Percentiles rank a stretch among this genome's conserved stretches.
These are phyloP conservation scores for Vanacampus margaritifer DNA, from an alignment of 2,113 vertebrate species.

Conservation along the genomic window DNA sequence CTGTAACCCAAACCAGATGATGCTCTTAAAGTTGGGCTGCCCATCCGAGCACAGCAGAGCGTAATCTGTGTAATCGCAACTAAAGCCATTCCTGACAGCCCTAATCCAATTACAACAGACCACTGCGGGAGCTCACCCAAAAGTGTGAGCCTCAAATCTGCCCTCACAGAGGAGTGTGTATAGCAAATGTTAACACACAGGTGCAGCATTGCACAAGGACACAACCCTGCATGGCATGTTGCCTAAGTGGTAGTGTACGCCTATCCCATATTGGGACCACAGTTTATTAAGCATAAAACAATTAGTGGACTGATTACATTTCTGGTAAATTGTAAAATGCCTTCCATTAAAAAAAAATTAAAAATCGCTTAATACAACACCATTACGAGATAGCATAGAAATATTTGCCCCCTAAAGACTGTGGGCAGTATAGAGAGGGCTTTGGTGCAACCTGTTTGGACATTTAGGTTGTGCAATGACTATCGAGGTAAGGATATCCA, in stretches of 20 bases:
- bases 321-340: not conserved
- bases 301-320: not conserved
- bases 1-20: conserved; percentile 43
- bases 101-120: conserved; percentile 65
- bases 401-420: too few species aligned
- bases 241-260: not conserved
- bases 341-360: not conserved
- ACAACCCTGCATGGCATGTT: not conserved
- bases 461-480: too few species aligned
- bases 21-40: conserved; percentile 50
- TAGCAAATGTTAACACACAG: not conserved
- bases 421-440: too few species aligned
- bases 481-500: too few species aligned
- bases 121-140: conserved; percentile 33
- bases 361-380: too few species aligned
- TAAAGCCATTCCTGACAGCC: conserved; percentile 53
- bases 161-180: not conserved
- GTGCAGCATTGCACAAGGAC: not conserved
- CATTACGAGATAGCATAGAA: too few species aligned
- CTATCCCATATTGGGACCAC: not conserved
- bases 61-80: conserved; percentile 69
- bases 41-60: conserved; percentile 47
- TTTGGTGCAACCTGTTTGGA: too few species aligned
- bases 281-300: not conserved
- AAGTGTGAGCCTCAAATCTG: conserved; percentile 16